These are phyloP conservation scores for Dryobota labecula DNA, from an alignment of 2,888 invertebrate genomes.

Conservation along the genomic window DNA sequence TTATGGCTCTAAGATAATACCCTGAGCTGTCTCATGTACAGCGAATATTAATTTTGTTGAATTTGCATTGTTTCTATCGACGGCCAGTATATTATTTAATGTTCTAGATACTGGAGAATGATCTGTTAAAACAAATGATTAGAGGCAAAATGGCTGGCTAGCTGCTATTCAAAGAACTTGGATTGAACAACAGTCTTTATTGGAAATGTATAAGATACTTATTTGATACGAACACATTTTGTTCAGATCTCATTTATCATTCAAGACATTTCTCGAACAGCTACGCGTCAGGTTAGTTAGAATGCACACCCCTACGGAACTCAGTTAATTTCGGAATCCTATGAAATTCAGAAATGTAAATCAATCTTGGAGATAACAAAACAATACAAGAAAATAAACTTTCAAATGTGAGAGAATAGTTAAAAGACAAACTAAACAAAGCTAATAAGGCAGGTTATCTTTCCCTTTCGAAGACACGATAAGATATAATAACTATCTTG, in stretches of 20 bases:
- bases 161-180: neutral
- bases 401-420: neutral
- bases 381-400: conserved; percentile 15
- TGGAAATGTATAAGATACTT: too few species aligned
- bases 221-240: too few species aligned
- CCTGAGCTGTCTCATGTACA: conserved; percentile 28
- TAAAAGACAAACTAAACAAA: conserved; percentile 18
- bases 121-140: neutral
- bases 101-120: conserved; percentile 1
- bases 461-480: conserved; percentile 12
- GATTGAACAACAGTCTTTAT: neutral
- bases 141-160: neutral
- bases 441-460: conserved; percentile 18
- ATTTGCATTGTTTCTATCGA: conserved; percentile 33
- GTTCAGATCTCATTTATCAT: too few species aligned
- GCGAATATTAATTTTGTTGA: conserved; percentile 51
- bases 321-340: neutral
- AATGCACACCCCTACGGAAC: neutral
- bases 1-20: conserved; percentile 64
- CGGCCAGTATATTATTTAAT: conserved; percentile 8
- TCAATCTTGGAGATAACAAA: neutral
- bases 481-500: conserved; percentile 43
- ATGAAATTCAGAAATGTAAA: conserved; percentile 1
- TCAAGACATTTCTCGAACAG: neutral
- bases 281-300: neutral